Evolutionary conservation across 2,113 vertebrate genomes (phyloP).

Genomic region (Apodemus sylvaticus): DNA sequence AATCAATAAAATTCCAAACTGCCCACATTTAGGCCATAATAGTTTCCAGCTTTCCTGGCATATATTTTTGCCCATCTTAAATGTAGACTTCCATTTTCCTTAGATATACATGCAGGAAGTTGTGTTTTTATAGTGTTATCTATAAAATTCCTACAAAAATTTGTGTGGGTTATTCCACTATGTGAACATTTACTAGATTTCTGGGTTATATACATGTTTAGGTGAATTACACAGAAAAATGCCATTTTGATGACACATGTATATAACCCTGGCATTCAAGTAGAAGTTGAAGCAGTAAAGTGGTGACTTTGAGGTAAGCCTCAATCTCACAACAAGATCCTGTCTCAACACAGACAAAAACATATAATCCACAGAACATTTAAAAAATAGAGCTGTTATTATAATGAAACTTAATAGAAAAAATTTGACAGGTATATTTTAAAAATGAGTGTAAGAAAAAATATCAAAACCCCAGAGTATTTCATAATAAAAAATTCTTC

Average conservation of each 20-base stretch:
- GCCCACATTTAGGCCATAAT: background rate
- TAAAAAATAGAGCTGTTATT: background rate
- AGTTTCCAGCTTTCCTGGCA: rapidly evolving
- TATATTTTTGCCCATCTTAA: background rate
- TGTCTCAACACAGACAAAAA: background rate
- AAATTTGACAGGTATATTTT: background rate
- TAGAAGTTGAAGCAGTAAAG: background rate
- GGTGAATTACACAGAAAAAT: background rate
- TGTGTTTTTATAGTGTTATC: background rate
- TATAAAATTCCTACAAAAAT: background rate
- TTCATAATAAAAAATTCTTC: background rate
- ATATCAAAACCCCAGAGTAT: background rate
- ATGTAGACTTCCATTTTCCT: background rate
- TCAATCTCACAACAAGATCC: background rate
- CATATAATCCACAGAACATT: background rate
- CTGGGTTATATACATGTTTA: background rate
- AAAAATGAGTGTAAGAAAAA: background rate
- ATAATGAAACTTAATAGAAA: background rate
- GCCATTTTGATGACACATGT: background rate
- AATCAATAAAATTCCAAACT: background rate
- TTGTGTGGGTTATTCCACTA: background rate
- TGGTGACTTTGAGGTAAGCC: background rate
- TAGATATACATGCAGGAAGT: background rate
- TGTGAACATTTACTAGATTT: background rate
- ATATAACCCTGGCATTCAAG: background rate